Evolutionary conservation across 2,888 invertebrate genomes (phyloP).

Genomic region (Apotomis capreana): DNA sequence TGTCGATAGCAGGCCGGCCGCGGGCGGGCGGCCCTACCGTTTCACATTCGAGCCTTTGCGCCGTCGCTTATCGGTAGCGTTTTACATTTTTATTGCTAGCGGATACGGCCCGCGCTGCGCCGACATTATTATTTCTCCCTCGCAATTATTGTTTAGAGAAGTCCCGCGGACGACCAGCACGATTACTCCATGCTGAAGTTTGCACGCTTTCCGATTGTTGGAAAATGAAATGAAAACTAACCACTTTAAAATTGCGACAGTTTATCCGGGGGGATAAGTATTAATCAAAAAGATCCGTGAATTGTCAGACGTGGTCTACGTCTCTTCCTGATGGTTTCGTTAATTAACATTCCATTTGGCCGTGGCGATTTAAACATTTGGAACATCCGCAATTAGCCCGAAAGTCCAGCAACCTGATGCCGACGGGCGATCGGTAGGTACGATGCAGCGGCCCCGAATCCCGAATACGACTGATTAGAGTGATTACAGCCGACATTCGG

Average conservation of each 20-base stretch:
- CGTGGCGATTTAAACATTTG: conserved; percentile 21
- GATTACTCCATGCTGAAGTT: conserved; percentile 46
- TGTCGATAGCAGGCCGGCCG: conserved; percentile 46
- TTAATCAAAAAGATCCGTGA: background rate
- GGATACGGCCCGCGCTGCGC: conserved; percentile 77
- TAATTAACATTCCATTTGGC: conserved; percentile 15
- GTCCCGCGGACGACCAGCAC: conserved; percentile 54
- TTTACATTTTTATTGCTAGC: conserved; percentile 83
- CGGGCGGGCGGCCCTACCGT: conserved; percentile 54
- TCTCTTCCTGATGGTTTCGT: background rate
- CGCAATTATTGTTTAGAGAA: conserved; percentile 81
- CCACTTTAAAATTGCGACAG: background rate
- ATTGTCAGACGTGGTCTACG: background rate
- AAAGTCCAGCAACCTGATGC: conserved; percentile 23
- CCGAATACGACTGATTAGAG: conserved; percentile 39
- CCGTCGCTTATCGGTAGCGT: conserved; percentile 79
- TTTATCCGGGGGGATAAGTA: background rate
- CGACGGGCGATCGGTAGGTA: conserved; percentile 7
- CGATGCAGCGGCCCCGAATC: conserved; percentile 24
- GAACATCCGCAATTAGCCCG: conserved; percentile 31
- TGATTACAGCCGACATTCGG: conserved; percentile 40
- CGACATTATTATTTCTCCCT: conserved; percentile 80
- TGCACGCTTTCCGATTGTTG: conserved; percentile 47
- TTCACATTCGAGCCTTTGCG: conserved; percentile 76
- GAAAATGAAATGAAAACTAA: conserved; percentile 30